phyloP scores from a whole-genome alignment of 2,797 vertebrate genomes.

The Gallirallus australis region DNA sequence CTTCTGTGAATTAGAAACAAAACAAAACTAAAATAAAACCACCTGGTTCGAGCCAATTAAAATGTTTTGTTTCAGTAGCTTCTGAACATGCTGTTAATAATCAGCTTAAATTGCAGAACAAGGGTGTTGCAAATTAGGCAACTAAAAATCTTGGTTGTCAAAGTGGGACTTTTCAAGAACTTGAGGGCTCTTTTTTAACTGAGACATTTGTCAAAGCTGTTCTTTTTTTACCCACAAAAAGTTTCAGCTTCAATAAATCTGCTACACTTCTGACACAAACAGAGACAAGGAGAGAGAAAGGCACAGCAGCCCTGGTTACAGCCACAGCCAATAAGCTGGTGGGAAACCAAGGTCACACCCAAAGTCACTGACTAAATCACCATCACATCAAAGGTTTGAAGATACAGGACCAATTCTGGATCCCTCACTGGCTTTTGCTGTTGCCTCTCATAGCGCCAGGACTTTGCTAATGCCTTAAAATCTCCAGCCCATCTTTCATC shows the following conservation, averaged over 20 bases:
- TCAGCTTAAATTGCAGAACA: constrained; percentile 28
- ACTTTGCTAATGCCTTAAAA: not conserved
- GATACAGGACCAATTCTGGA: not conserved
- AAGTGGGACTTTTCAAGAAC: not conserved
- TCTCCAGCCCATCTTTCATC: not conserved
- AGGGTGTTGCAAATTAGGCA: constrained; percentile 7
- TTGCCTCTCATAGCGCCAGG: not conserved
- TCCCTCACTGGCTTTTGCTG: not conserved
- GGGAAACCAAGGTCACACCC: not conserved
- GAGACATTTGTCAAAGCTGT: constrained; percentile 8
- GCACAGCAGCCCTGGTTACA: not conserved
- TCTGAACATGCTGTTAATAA: constrained; percentile 37
- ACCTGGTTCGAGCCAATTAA: constrained; percentile 33
- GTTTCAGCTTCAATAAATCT: not conserved
- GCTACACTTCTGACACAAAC: not conserved
- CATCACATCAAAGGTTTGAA: not conserved
- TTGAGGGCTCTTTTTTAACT: not conserved
- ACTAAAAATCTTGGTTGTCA: not conserved
- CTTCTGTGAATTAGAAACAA: not conserved
- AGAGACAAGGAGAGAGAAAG: not conserved
- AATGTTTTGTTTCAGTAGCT: constrained; percentile 55
- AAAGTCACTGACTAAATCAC: not conserved
- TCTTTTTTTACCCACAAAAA: not conserved
- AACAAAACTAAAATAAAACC: not conserved
- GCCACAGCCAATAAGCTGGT: not conserved